phyloP scores from a whole-genome alignment of 2,888 invertebrate genomes.

The Parapristionchus giblindavisi region DNA sequence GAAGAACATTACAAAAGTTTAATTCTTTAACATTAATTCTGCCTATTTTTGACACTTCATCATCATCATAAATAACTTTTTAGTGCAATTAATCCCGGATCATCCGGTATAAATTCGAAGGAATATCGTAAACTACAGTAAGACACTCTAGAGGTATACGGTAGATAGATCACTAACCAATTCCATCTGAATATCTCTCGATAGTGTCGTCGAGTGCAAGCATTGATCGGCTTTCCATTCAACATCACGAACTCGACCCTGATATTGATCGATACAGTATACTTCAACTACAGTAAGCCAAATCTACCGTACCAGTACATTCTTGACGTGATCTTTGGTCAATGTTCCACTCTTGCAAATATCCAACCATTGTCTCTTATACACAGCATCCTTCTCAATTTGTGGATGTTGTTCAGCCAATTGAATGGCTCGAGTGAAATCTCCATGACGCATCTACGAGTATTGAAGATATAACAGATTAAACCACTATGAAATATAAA shows the following conservation, averaged over 20 bases:
- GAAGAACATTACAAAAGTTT: background rate
- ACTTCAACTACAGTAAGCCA: background rate
- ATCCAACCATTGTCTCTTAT: conserved; percentile 56
- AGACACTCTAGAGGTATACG: no score
- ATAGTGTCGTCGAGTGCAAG: conserved; percentile 38
- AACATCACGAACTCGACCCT: conserved; percentile 45
- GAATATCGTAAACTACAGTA: no score
- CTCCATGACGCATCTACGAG: conserved; percentile 27
- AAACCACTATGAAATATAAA: background rate
- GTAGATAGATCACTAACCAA: conserved; percentile 19
- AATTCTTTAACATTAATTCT: no score
- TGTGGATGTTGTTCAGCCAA: conserved; percentile 28
- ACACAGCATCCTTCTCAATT: conserved; percentile 36
- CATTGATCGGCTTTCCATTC: conserved; percentile 52
- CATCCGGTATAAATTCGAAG: no score
- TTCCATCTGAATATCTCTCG: conserved; percentile 42
- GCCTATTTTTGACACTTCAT: no score
- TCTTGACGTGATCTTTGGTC: conserved; percentile 45
- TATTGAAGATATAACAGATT: background rate
- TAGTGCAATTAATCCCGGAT: no score
- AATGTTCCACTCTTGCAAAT: conserved; percentile 43
- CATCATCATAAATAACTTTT: no score
- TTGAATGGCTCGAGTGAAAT: conserved; percentile 26
- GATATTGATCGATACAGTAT: background rate
- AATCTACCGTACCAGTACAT: conserved; percentile 43